Percentiles rank a stretch among this genome's conserved stretches.
Evolutionary conservation across 2,888 invertebrate species (phyloP).

Genomic region (Trichacis sp.): DNA sequence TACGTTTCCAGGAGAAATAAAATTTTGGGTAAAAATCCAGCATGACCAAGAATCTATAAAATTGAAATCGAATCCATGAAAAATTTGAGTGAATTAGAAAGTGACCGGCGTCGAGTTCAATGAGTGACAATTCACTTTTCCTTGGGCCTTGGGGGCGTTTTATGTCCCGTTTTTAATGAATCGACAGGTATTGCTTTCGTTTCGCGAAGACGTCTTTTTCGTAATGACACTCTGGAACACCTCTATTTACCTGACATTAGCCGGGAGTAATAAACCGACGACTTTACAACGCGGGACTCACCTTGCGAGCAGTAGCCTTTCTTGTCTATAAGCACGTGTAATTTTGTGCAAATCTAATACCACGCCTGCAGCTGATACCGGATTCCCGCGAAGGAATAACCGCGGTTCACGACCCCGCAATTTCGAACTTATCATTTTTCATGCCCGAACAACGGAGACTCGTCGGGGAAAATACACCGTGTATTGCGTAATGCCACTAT

Average conservation of each 20-base stretch:
- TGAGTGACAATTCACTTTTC: too few species aligned
- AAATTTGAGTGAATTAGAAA: too few species aligned
- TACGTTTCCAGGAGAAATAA: too few species aligned
- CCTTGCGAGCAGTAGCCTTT: too few species aligned
- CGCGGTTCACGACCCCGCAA: slow-evolving; percentile 41
- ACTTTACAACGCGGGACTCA: slow-evolving; percentile 36
- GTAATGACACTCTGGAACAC: slow-evolving; percentile 32
- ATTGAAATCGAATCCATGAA: too few species aligned
- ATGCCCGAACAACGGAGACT: slow-evolving; percentile 23
- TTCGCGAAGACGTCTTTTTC: slow-evolving; percentile 31
- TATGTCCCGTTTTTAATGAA: neutral
- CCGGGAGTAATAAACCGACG: slow-evolving; percentile 37
- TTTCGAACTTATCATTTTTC: slow-evolving; percentile 44
- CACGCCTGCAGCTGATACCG: too few species aligned
- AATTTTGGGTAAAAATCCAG: too few species aligned
- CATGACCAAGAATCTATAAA: too few species aligned
- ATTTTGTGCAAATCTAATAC: slow-evolving; percentile 12
- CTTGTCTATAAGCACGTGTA: slow-evolving; percentile 40
- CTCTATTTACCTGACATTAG: slow-evolving; percentile 38
- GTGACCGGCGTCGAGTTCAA: too few species aligned
- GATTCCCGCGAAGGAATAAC: slow-evolving; percentile 37
- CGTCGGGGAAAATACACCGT: slow-evolving; percentile 26
- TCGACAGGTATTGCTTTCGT: slow-evolving; percentile 22
- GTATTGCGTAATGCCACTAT: slow-evolving; percentile 29
- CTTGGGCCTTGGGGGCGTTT: too few species aligned